Conservation (phyloP, 2,888 invertebrate genomes). For the Eristalis tenax region DNA sequence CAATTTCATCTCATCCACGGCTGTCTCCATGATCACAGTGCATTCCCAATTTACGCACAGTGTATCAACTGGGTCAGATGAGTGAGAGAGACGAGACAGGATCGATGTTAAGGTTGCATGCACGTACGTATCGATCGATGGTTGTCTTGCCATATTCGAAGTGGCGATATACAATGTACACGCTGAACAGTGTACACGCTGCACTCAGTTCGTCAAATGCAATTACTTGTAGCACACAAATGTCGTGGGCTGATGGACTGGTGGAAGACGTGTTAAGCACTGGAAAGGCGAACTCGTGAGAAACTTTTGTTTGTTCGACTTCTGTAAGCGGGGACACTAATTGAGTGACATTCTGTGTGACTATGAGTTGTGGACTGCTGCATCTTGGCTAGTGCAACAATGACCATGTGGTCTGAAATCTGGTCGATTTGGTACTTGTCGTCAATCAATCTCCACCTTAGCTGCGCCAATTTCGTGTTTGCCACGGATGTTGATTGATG, state of each 20-base stretch:
- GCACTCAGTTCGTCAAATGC: background rate
- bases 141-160: conserved; percentile 60
- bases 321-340: background rate
- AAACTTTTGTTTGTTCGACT: conserved; percentile 40
- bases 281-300: conserved; percentile 48
- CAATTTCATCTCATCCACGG: conserved; percentile 31
- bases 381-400: background rate
- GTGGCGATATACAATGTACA: conserved; percentile 13
- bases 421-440: conserved; percentile 37
- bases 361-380: conserved; percentile 5
- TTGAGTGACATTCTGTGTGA: background rate
- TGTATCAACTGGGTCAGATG: conserved; percentile 62
- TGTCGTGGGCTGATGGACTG: conserved; percentile 47
- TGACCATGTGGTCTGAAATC: conserved; percentile 55
- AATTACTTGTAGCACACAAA: conserved; percentile 25
- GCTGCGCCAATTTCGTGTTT: conserved; percentile 6
- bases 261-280: conserved; percentile 13
- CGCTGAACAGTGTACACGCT: too few relatives aligned
- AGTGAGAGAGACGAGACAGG: conserved; percentile 12
- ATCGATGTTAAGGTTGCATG: conserved; percentile 60
- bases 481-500: background rate
- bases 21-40: conserved; percentile 14
- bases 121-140: conserved; percentile 4
- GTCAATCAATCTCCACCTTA: conserved; percentile 68
- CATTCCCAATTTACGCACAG: conserved; percentile 68